phyloP scores from a whole-genome alignment of 1,140 invertebrate species.

The Trinorchestia longiramus region DNA sequence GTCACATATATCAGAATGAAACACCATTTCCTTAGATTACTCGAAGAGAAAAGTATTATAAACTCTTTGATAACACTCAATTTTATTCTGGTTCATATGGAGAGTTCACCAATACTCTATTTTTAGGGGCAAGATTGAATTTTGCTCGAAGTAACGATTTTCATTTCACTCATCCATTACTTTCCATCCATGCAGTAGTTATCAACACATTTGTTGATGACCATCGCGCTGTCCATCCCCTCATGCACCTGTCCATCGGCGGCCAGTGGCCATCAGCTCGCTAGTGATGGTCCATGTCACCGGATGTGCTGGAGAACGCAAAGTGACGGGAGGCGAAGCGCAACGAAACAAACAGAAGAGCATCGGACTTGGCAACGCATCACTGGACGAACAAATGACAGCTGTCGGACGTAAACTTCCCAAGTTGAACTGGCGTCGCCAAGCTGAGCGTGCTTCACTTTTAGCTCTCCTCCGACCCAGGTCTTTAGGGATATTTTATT shows the following conservation, averaged over 20 bases:
- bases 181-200: not conserved
- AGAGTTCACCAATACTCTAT: no score
- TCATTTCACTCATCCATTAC: not conserved
- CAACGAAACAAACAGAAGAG: slow-evolving; percentile 54
- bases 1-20: no score
- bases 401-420: slow-evolving; percentile 34
- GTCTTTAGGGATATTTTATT: not conserved
- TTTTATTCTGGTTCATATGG: no score
- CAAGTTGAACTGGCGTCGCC: not conserved
- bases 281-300: slow-evolving; percentile 6
- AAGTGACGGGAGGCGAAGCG: slow-evolving; percentile 43
- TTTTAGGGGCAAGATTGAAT: no score
- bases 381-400: slow-evolving; percentile 54
- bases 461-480: not conserved
- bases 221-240: not conserved
- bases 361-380: slow-evolving; percentile 46
- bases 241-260: slow-evolving; percentile 25
- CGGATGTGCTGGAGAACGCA: slow-evolving; percentile 4
- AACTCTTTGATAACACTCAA: no score
- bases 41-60: no score
- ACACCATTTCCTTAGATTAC: no score
- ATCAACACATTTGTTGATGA: not conserved
- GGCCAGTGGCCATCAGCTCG: not conserved
- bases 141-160: not conserved
- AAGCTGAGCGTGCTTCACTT: not conserved